Evolutionary conservation across 2,888 invertebrate genomes (phyloP).

Genomic region (Dione vanillae): DNA sequence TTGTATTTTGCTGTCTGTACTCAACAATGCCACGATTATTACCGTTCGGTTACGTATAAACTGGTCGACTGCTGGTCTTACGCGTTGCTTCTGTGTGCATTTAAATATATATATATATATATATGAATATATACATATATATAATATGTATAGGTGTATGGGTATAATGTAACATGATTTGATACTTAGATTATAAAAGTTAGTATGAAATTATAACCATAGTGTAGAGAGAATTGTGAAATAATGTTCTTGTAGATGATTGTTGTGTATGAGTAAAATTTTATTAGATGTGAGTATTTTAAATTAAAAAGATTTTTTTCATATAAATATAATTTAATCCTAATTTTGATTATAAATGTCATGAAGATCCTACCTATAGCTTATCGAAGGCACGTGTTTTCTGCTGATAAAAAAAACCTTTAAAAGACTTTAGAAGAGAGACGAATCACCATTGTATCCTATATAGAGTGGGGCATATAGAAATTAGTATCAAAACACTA

Average conservation of each 20-base stretch:
- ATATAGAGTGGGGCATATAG: too few relatives aligned
- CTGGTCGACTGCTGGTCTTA: slow-evolving; percentile 80
- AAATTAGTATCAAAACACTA: too few relatives aligned
- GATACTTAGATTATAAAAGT: slow-evolving; percentile 30
- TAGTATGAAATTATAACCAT: slow-evolving; percentile 24
- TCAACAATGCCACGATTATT: slow-evolving; percentile 77
- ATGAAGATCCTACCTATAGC: too few relatives aligned
- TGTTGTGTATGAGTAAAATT: not conserved
- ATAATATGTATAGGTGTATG: slow-evolving; percentile 44
- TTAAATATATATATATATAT: slow-evolving; percentile 28
- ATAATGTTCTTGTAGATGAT: slow-evolving; percentile 3
- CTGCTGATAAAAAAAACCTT: too few relatives aligned
- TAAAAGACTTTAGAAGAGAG: too few relatives aligned
- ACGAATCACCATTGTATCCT: too few relatives aligned
- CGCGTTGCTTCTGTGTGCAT: slow-evolving; percentile 65
- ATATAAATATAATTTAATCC: too few relatives aligned
- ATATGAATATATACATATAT: slow-evolving; percentile 29
- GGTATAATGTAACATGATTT: slow-evolving; percentile 47
- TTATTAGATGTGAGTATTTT: not conserved
- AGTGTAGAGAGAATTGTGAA: slow-evolving; percentile 18
- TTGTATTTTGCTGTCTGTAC: slow-evolving; percentile 58
- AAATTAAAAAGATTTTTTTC: not conserved
- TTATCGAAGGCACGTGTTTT: too few relatives aligned
- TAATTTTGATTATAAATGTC: too few relatives aligned
- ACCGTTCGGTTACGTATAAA: slow-evolving; percentile 81